phyloP scores from a whole-genome alignment of 2,113 vertebrate species.

The Nanger granti region DNA sequence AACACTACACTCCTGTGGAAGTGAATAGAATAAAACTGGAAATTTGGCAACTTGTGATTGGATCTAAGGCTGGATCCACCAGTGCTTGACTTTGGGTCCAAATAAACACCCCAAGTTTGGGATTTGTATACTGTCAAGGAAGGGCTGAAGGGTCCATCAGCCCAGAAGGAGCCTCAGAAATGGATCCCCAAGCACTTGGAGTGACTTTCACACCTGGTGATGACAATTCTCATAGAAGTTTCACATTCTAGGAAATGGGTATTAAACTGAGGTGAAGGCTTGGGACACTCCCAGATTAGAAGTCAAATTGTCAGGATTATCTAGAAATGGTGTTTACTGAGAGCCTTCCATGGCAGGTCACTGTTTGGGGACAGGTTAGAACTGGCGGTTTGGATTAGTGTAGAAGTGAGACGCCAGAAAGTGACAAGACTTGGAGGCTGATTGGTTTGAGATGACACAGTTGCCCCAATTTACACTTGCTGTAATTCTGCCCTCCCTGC shows the following conservation, averaged over 20 bases:
- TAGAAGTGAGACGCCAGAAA: neutral
- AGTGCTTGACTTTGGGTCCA: neutral
- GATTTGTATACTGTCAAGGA: neutral
- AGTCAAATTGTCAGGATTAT: neutral
- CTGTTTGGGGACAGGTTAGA: neutral
- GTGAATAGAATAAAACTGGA: neutral
- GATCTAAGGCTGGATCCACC: neutral
- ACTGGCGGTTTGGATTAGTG: neutral
- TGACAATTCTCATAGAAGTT: neutral
- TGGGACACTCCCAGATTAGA: neutral
- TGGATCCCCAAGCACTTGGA: neutral
- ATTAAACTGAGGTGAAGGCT: neutral
- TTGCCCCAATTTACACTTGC: neutral
- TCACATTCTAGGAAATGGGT: neutral
- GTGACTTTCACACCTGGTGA: neutral
- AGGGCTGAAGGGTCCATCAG: neutral
- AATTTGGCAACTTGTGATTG: neutral
- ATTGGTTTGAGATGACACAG: neutral
- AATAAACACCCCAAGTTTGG: neutral
- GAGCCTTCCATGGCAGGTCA: neutral
- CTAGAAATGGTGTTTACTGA: neutral
- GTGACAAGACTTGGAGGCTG: neutral
- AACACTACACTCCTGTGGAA: neutral
- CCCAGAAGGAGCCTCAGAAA: neutral
- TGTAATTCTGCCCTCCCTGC: neutral